Evolutionary conservation across 2,113 vertebrate genomes (phyloP), one percentile per base, ranked within the genome.

Genomic region (Leuciscus idus): DNA sequence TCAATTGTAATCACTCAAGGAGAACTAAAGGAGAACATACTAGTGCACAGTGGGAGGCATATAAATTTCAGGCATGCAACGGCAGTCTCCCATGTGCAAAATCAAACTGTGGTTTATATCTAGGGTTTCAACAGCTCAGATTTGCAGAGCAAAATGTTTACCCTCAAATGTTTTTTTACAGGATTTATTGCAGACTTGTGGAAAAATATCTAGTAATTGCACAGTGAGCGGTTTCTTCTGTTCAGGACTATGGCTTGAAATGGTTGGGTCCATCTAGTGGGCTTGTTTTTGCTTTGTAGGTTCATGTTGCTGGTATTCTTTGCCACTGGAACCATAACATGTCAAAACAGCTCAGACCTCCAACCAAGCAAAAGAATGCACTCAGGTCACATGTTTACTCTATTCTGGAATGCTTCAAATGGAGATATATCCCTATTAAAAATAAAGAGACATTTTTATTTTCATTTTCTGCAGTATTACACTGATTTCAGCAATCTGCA

Each of bases 311-410:
- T 94, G 90, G 93, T 91, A 83, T 93, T 91, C 87, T 92, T 72
- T 91, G 85, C 90, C 91, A 92, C 88, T 88, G 88, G 88, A 90
- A 93, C 90, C 93, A 93, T 93, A 93, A 89, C 84, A 86, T 92
- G 90, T 94, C 86, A 90, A 93, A 94, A 94, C 91, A 94, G 10
- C 89, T 88, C 86, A 72, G 84, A 89, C 92, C 92, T 94, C 92
- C 89, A 85, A 92, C 83, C 7, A 52, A 89, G n/a, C 30, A 46
- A 91, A 77, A 66, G 85, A 92, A 91, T 92, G 90, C 86, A 88
- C 87, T 92, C 50, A 46, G 70, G 28, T 90, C 86, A 39, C 50
- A 4, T 78, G 90, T 88, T 84, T 85, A 74, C 86, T 88, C 86
- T 48, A 21, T 87, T 62, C 57, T 87, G 91, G 91, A 92, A 94